phyloP scores from a whole-genome alignment of 2,888 invertebrate genomes.

The Sphaeridia pumilis region DNA sequence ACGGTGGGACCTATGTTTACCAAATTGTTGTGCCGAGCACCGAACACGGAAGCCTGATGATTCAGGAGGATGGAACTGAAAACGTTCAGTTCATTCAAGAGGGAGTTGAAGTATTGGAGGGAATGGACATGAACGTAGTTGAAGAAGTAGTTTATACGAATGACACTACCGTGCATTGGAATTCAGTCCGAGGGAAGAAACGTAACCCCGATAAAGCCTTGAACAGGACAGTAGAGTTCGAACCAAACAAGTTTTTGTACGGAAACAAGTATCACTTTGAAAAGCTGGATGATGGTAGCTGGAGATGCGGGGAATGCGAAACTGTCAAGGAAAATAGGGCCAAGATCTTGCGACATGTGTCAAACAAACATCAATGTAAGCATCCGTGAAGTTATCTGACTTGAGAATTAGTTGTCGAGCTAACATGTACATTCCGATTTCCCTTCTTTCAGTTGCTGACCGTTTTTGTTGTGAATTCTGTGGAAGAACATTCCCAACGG shows the following conservation, averaged over 20 bases:
- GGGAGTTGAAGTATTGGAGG: neutral
- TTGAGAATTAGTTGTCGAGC: neutral
- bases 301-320: neutral
- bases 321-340: neutral
- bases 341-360: neutral
- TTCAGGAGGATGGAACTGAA: neutral
- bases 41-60: neutral
- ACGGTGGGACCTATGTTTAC: neutral
- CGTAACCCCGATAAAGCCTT: neutral
- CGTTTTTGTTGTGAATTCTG: neutral
- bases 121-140: neutral
- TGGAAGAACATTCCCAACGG: neutral
- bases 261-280: constrained; percentile 5
- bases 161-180: neutral
- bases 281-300: neutral
- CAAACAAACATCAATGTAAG: neutral
- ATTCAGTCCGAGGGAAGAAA: neutral
- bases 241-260: constrained; percentile 4
- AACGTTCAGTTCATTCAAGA: neutral
- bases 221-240: neutral
- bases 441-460: neutral
- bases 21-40: neutral
- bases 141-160: neutral
- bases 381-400: neutral
- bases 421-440: neutral